A percentile compares a stretch with the other conserved stretches of the same genome.
Conservation (phyloP, 2,888 invertebrate species). For the Crepidodera aurea region DNA sequence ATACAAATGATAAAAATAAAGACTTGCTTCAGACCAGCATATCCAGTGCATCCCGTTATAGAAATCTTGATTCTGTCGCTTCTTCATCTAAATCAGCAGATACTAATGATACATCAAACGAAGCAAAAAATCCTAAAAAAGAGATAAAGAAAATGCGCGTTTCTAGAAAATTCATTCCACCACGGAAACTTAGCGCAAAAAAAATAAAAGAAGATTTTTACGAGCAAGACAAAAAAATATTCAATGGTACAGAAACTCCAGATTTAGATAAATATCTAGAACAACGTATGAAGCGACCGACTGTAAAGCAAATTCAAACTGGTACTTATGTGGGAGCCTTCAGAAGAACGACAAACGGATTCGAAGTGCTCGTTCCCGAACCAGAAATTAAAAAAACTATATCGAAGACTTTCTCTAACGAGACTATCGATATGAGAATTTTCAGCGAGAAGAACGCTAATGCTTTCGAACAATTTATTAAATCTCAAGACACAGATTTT, state of each 20-base stretch:
- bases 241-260: slow-evolving; percentile 44
- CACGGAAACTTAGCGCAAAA: slow-evolving; percentile 47
- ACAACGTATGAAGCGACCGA: slow-evolving; percentile 51
- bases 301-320: slow-evolving; percentile 51
- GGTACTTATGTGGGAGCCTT: slow-evolving; percentile 50
- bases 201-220: slow-evolving; percentile 52
- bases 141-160: neutral
- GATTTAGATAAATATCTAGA: slow-evolving; percentile 47
- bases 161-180: slow-evolving; percentile 48
- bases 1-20: neutral
- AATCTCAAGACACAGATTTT: slow-evolving; percentile 47
- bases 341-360: slow-evolving; percentile 50
- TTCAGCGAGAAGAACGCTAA: slow-evolving; percentile 48
- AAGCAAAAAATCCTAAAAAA: neutral
- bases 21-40: no score
- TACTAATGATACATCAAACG: neutral
- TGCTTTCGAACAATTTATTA: slow-evolving; percentile 48
- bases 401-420: slow-evolving; percentile 29
- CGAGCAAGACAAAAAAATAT: slow-evolving; percentile 50
- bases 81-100: slow-evolving; percentile 1
- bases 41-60: slow-evolving; percentile 37
- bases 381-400: slow-evolving; percentile 25
- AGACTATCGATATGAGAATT: slow-evolving; percentile 40
- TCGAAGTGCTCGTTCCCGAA: slow-evolving; percentile 45
- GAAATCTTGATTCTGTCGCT: slow-evolving; percentile 33